Base-by-base conservation (phyloP, 1,140 invertebrate species). In the Drosophila ercepeae region DNA sequence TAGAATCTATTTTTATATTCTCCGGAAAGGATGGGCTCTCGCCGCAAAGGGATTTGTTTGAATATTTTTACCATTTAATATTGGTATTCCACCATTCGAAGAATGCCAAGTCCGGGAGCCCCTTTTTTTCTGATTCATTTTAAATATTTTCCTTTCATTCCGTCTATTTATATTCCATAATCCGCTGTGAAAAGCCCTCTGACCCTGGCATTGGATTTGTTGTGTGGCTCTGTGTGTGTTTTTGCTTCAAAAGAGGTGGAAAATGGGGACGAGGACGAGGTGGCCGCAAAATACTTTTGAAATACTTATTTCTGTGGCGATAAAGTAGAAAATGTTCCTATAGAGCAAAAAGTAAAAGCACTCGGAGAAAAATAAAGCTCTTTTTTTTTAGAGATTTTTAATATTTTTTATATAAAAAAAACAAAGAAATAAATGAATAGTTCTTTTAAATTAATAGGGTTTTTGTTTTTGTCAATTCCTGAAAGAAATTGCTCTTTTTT, bases 141-240 rank as follows among this genome's bases (percentile, higher is more conserved):
- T 9, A 19, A 19, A 42, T 1, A 16, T 19, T 44, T 42, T n/a
- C 29, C 9, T 29, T 68, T 54, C 13, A 29, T 11, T 36, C 36
- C 11, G 6, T 39, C 42, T 55, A 46, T 68, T 68, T 68, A 18
- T 69, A 41, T 41, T 29, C 18, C 18, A 18, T 69, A 69, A 68
- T 69, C 50, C 63, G 4, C 16, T 23, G 13, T 55, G 65, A 32
- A 45, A 46, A 29, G 65, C 21, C 6, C 13, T 9, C 13, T 18
- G 42, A 46, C 25, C 29, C 32, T 54, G 63, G 25, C 63, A 48
- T 55, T 69, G 41, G 2, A 55, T 54, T 54, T 46, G 32, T 45
- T 63, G 18, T 25, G 27, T 61, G 52, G 45, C 16, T 14, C 34
- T 63, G 18, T 25, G 27, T 61, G 52, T 55, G 25, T 14, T 4